Base-by-base conservation (phyloP, 1,140 invertebrate genomes). In the Drosophila biarmipes region DNA sequence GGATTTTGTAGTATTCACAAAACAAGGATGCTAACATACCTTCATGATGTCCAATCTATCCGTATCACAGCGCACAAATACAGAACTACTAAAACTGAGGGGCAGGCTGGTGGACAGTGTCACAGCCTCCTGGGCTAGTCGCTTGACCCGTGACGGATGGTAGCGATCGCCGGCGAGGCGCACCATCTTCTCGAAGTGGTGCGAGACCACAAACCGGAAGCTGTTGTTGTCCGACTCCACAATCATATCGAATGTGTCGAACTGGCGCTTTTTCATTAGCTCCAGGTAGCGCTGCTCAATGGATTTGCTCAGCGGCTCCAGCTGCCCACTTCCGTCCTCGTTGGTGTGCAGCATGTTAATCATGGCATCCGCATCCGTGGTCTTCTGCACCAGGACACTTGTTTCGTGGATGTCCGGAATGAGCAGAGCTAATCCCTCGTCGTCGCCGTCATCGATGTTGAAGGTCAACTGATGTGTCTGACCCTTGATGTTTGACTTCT, bases 41-140 rank as follows among this genome's bases (percentile, higher is more conserved):
- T 98, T 99, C 98, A 98, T 99, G 61, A 99, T 95, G 92, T 99
- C 98, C 46, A 99, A 93, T 75, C 98, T 94, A 91, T 98, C 98
- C 55, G 97, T 96, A 93, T 98, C 98, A 93, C 97, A 98, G 72
- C 98, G 94, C 52, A 99, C 98, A 94, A 99, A 99, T 46, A 99
- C 98, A 74, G 97, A 97, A 90, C 97, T 98, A 91, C 97, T 98
- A 80, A 96, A 98, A 19, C 97, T 98, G 17, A 99, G 94, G 54
- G 98, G 98, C 69, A 99, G 93, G 52, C 97, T 97, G 54, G 97
- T 98, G 46, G 97, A 97, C n/a, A 99, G 94, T 11, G 98, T 99
- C 27, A 98, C 97, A 57, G 98, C 96, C 93, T 99, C 98, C 93
- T 99, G 98, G 24, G 98, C 98, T 15, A 99, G 94, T 15, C 98